Evolutionary conservation across 53 echinoderm and acorn worm species (phyloP).

Genomic region (Luidia sarsii): DNA sequence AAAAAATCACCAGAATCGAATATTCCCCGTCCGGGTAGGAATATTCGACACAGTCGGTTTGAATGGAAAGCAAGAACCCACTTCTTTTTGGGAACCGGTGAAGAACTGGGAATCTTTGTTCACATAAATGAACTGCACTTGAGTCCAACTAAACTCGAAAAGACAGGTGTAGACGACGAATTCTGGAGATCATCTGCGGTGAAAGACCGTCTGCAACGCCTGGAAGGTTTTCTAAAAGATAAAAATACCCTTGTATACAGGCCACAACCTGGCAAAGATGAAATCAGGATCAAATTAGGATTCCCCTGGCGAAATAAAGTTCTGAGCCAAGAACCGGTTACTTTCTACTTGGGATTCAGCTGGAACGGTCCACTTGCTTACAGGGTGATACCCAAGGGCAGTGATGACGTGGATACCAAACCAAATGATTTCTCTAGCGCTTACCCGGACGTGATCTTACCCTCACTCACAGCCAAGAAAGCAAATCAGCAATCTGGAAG

Average conservation of each 20-base stretch:
- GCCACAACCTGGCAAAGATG: too few species aligned
- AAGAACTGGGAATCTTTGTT: slow-evolving; percentile 25
- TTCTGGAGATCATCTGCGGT: slow-evolving; percentile 42
- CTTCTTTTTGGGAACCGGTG: slow-evolving; percentile 50
- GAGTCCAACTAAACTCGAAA: slow-evolving; percentile 11
- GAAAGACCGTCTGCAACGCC: slow-evolving; percentile 12
- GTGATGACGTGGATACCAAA: background rate
- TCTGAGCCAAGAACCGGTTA: slow-evolving; percentile 42
- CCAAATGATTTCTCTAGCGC: slow-evolving; percentile 4
- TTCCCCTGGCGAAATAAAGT: slow-evolving; percentile 1
- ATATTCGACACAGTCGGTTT: background rate
- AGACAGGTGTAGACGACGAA: background rate
- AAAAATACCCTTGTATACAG: slow-evolving; percentile 19
- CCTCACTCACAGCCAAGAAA: too few species aligned
- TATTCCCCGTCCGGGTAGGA: background rate
- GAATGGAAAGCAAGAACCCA: slow-evolving; percentile 31
- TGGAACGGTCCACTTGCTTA: slow-evolving; percentile 67
- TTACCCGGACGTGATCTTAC: slow-evolving; percentile 1
- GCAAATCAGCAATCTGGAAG: too few species aligned
- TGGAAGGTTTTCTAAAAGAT: slow-evolving; percentile 29
- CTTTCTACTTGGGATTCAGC: slow-evolving; percentile 59
- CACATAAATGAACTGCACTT: slow-evolving; percentile 53
- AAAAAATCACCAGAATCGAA: background rate
- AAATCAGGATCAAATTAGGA: slow-evolving; percentile 43
- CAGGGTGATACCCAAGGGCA: slow-evolving; percentile 20